Conservation (phyloP, 2,888 invertebrate genomes). For the Meandrusa payeni region DNA sequence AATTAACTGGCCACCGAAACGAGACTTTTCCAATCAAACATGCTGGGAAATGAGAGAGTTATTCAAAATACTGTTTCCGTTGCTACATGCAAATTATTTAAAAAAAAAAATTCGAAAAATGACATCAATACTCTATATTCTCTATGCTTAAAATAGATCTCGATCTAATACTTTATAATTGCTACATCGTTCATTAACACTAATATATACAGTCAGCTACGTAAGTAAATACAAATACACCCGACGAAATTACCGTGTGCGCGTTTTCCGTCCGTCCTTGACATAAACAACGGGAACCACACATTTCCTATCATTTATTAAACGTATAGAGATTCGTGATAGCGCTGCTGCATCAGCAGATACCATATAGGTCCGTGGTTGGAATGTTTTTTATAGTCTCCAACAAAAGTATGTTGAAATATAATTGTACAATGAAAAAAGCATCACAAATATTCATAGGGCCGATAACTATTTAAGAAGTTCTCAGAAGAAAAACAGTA, state of each 20-base stretch:
- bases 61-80: conserved; percentile 69
- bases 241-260: conserved; percentile 31
- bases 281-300: conserved; percentile 17
- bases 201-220: conserved; percentile 67
- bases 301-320: conserved; percentile 6
- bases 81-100: conserved; percentile 68
- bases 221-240: conserved; percentile 46
- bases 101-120: conserved; percentile 63
- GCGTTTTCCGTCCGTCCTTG: conserved; percentile 24
- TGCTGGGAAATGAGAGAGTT: conserved; percentile 27
- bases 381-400: conserved; percentile 42
- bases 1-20: conserved; percentile 60
- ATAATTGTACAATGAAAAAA: too few relatives aligned
- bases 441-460: too few relatives aligned
- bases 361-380: conserved; percentile 31
- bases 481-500: too few relatives aligned
- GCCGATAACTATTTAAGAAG: too few relatives aligned
- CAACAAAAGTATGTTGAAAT: too few relatives aligned
- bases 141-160: conserved; percentile 64
- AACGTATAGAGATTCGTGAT: conserved; percentile 54
- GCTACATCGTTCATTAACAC: conserved; percentile 38
- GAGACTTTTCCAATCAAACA: conserved; percentile 22
- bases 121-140: conserved; percentile 47
- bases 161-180: conserved; percentile 61
- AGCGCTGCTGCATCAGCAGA: conserved; percentile 36